These are phyloP conservation scores for Pseudoips prasinana DNA, from an alignment of 2,888 invertebrate genomes.

Conservation along the genomic window DNA sequence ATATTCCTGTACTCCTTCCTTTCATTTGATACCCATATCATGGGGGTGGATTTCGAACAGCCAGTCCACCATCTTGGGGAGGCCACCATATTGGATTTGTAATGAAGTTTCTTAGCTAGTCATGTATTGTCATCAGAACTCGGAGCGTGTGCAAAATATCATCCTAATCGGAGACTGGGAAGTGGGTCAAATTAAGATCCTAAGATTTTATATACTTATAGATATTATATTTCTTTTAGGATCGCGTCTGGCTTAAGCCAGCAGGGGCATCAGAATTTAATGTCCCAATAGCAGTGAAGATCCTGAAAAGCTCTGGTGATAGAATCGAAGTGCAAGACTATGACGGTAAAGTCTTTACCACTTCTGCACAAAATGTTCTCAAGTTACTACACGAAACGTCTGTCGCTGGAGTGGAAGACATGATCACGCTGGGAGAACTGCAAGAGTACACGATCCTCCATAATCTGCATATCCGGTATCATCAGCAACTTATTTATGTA, in stretches of 20 bases:
- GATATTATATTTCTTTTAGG: constrained; percentile 77
- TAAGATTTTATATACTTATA: too few species aligned
- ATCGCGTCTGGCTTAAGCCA: constrained; percentile 95
- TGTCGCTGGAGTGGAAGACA: constrained; percentile 93
- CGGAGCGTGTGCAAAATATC: too few species aligned
- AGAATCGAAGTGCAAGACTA: constrained; percentile 91
- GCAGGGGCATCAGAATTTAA: constrained; percentile 87
- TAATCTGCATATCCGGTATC: constrained; percentile 94
- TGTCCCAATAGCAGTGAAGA: constrained; percentile 92
- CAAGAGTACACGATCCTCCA: constrained; percentile 96
- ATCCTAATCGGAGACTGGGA: too few species aligned
- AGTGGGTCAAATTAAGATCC: too few species aligned
- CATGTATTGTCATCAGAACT: too few species aligned
- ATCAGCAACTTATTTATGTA: constrained; percentile 94
- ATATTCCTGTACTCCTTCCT: too few species aligned
- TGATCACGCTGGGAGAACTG: constrained; percentile 96
- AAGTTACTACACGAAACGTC: constrained; percentile 91
- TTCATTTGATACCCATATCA: too few species aligned
- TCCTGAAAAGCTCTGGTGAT: constrained; percentile 88
- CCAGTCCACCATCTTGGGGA: too few species aligned
- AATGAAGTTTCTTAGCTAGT: too few species aligned
- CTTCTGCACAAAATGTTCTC: constrained; percentile 82
- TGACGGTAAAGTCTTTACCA: constrained; percentile 87
- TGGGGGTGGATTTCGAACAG: too few species aligned
- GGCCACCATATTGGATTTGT: too few species aligned